Evolutionary conservation across 2,888 invertebrate genomes (phyloP), one percentile per base, ranked within the genome.

Genomic region (Clitarchus hookeri): DNA sequence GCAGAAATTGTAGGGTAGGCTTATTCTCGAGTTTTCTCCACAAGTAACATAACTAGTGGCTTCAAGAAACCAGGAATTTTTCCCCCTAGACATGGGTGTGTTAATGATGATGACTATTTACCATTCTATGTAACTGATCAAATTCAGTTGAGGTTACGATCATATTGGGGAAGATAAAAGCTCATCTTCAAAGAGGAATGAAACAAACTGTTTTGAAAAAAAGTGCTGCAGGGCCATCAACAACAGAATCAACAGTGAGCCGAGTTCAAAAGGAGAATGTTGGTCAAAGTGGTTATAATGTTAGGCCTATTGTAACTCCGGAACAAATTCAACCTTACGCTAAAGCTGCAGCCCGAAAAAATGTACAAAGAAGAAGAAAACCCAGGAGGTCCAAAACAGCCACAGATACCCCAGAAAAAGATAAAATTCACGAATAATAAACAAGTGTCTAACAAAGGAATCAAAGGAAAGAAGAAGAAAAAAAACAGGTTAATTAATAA

Each of bases 61-160:
- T 87, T 87, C 83, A 85, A 83, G 36, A 86, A 87, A 87, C 9
- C 85, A 48, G 87, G 87, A 84, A 87, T 86, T 54, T 85, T 53
- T n/a, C 86, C 85, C 85, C 54, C 25, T 84, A 13, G 27, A 87
- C 78, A 77, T 16, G 9, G 82, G 27, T 6, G 44, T 82, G 27
- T 82, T 82, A 25, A 11, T 80, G 80, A 80, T 82, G 3, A 27
- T 27, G 82, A 82, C 12, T 27, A 26, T 82, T 27, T 82, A 16
- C 27, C 82, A 26, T 82, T 4, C 26, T 27, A 82, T 27, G 82
- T 82, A 27, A 82, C 26, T 26, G 27, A 36, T 19, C 82, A 23
- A 25, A 44, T 6, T 82, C 44, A 36, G 36, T 27, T 82, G 27
- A 82, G 82, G 27, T 36, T 25, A 82, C 27, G 3, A 82, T 82